These are phyloP conservation scores for Helarctos malayanus DNA, from an alignment of 2,797 vertebrate species.

Conservation along the genomic window DNA sequence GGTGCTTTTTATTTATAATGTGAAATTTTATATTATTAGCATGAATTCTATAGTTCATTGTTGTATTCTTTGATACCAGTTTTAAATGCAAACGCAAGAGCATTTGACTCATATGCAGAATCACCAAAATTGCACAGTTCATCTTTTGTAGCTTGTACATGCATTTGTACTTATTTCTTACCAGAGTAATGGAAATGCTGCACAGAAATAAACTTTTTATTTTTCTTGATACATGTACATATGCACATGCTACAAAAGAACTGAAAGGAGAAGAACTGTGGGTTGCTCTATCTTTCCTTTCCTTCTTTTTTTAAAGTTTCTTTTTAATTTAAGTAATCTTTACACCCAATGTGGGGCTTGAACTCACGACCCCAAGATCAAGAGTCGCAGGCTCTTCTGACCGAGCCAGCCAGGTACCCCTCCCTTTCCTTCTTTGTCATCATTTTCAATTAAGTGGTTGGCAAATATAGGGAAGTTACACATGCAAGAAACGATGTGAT, in stretches of 20 bases:
- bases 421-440: background rate
- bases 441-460: background rate
- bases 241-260: background rate
- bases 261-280: background rate
- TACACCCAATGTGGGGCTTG: background rate
- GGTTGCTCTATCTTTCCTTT: background rate
- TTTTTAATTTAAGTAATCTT: background rate
- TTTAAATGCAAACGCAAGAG: conserved; percentile 28
- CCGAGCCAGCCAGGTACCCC: background rate
- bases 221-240: background rate
- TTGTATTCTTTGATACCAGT: background rate
- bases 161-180: conserved; percentile 37
- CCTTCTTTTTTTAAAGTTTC: background rate
- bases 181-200: background rate
- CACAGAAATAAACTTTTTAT: conserved; percentile 13
- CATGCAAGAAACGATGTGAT: background rate
- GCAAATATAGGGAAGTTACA: background rate
- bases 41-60: background rate
- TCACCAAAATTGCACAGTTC: background rate
- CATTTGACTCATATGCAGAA: background rate
- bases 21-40: conserved; percentile 45
- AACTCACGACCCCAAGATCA: background rate
- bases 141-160: background rate
- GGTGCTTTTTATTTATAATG: background rate
- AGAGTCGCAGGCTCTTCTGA: background rate